Evolutionary conservation across 2,797 vertebrate species (phyloP).

Genomic region (Anomalospiza imberbis): DNA sequence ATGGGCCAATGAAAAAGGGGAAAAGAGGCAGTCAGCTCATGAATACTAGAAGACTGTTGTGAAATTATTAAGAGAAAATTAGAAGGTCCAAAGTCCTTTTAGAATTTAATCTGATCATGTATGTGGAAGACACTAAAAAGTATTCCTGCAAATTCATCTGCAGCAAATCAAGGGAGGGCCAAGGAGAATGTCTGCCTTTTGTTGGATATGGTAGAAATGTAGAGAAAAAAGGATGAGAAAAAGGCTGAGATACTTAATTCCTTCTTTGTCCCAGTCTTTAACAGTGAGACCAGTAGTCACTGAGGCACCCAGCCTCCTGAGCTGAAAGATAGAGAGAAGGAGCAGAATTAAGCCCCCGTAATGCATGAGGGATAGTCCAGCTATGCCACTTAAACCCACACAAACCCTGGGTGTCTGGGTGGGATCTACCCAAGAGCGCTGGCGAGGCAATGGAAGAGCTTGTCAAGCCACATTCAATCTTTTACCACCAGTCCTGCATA

Average conservation of each 20-base stretch:
- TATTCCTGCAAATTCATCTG: background rate
- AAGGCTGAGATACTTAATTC: background rate
- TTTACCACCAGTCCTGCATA: background rate
- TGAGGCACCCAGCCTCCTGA: background rate
- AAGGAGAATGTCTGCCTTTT: background rate
- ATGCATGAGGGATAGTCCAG: background rate
- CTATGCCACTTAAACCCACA: background rate
- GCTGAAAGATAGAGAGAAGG: background rate
- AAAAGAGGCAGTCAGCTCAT: background rate
- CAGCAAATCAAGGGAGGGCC: background rate
- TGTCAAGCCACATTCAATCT: background rate
- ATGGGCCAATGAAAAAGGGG: background rate
- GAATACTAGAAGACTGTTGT: background rate
- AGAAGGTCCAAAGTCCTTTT: background rate
- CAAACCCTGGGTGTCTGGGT: no score
- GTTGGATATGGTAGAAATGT: background rate
- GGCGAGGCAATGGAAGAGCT: rapidly evolving
- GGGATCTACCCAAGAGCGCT: background rate
- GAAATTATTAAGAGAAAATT: background rate
- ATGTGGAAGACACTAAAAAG: background rate
- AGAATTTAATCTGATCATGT: background rate
- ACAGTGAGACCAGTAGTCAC: no score
- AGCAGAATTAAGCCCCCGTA: background rate
- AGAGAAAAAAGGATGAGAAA: background rate
- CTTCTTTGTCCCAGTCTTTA: background rate